Conservation (phyloP, 2,797 vertebrate genomes). For the Pagetopsis macropterus region DNA sequence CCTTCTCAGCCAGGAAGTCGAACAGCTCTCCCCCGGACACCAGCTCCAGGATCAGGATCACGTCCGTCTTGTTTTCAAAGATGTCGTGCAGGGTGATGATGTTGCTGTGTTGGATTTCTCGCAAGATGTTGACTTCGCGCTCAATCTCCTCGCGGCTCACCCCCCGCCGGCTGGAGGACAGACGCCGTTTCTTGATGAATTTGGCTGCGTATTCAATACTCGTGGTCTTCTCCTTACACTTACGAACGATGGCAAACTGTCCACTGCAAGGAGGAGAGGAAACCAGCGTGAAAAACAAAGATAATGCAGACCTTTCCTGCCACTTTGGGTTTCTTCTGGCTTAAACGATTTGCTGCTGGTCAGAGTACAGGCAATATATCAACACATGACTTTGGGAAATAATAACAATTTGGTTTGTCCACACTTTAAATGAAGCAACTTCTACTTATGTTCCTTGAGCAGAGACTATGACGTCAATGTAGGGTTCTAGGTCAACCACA, state of each 20-base stretch:
- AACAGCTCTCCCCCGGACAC: conserved; percentile 97
- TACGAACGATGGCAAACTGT: conserved; percentile 96
- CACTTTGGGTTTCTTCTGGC: too few species aligned
- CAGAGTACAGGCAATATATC: too few species aligned
- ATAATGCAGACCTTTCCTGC: not conserved
- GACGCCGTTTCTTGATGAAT: conserved; percentile 97
- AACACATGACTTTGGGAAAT: too few species aligned
- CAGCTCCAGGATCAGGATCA: conserved; percentile 97
- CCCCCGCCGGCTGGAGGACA: conserved; percentile 94
- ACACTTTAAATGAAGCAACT: too few species aligned
- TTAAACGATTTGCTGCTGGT: too few species aligned
- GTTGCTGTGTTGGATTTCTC: conserved; percentile 97
- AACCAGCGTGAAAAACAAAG: not conserved
- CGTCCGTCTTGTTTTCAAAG: conserved; percentile 98
- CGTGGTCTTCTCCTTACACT: conserved; percentile 91
- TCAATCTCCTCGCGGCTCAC: conserved; percentile 98
- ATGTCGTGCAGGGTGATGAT: conserved; percentile 98
- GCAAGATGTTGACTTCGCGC: conserved; percentile 95
- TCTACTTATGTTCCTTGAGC: too few species aligned
- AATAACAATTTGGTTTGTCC: too few species aligned
- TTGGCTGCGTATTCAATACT: conserved; percentile 92
- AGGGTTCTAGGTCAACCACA: not conserved
- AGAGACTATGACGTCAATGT: too few species aligned
- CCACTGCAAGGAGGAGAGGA: conserved; percentile 79
- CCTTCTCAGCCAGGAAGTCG: conserved; percentile 97